Evolutionary conservation across 2,113 vertebrate species (phyloP).

Genomic region (Istiophorus platypterus): DNA sequence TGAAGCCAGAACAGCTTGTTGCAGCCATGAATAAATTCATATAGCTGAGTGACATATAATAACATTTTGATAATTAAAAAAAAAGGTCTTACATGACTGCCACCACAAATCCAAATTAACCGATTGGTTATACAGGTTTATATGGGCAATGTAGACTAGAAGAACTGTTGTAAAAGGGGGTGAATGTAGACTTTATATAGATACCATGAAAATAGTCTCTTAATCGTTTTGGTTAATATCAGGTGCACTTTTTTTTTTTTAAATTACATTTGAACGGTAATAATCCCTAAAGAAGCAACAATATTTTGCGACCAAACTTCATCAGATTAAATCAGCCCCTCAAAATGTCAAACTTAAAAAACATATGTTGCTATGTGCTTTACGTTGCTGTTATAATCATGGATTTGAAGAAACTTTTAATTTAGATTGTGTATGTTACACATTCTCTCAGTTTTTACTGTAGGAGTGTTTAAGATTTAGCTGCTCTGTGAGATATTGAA

Average conservation of each 20-base stretch:
- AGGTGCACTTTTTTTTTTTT: constrained; percentile 1
- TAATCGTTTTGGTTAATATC: background rate
- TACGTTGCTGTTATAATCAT: background rate
- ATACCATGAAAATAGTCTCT: background rate
- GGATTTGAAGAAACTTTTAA: background rate
- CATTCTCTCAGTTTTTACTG: background rate
- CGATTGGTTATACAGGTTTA: constrained; percentile 1
- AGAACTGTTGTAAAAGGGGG: background rate
- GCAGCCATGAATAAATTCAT: background rate
- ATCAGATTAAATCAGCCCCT: background rate
- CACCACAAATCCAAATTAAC: background rate
- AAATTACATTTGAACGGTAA: background rate
- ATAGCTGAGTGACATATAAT: background rate
- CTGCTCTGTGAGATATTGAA: background rate
- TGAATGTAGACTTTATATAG: background rate
- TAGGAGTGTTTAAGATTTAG: background rate
- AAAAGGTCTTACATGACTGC: background rate
- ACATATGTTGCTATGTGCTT: background rate
- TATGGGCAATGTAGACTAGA: too few relatives aligned
- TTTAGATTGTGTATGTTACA: background rate
- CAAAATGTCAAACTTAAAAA: background rate
- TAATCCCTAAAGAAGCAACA: background rate
- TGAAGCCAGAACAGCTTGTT: background rate
- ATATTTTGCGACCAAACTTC: background rate
- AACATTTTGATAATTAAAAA: background rate